phyloP scores from a whole-genome alignment of 1,140 invertebrate species.

The Halesus radiatus region DNA sequence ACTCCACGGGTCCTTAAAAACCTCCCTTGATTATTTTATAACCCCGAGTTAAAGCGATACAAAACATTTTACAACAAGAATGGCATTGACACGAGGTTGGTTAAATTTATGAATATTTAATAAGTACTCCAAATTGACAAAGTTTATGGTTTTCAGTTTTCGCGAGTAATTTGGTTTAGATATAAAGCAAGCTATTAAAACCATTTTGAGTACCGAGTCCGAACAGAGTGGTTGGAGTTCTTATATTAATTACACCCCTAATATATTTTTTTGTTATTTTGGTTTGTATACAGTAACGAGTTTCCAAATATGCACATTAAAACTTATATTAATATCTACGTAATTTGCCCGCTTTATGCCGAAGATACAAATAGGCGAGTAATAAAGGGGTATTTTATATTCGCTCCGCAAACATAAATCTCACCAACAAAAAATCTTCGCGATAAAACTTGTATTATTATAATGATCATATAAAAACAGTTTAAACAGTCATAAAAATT shows the following conservation, averaged over 20 bases:
- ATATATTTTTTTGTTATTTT: too few species aligned
- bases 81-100: not conserved
- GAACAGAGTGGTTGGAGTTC: too few species aligned
- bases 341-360: too few species aligned
- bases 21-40: conserved; percentile 47
- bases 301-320: too few species aligned
- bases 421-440: not conserved
- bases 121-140: not conserved
- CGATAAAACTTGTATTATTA: not conserved
- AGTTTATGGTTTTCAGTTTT: conserved; percentile 8
- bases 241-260: too few species aligned
- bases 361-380: too few species aligned
- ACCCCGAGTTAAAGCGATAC: conserved; percentile 26
- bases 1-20: conserved; percentile 44
- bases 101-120: conserved; percentile 20
- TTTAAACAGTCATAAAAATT: conserved; percentile 19
- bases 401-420: too few species aligned
- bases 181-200: not conserved
- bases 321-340: too few species aligned
- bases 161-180: not conserved
- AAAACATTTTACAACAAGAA: conserved; percentile 18
- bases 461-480: not conserved
- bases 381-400: too few species aligned
- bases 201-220: too few species aligned
- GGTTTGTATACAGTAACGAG: too few species aligned